Conservation (phyloP, 2,113 vertebrate genomes). For the Rhabdornis inornatus region DNA sequence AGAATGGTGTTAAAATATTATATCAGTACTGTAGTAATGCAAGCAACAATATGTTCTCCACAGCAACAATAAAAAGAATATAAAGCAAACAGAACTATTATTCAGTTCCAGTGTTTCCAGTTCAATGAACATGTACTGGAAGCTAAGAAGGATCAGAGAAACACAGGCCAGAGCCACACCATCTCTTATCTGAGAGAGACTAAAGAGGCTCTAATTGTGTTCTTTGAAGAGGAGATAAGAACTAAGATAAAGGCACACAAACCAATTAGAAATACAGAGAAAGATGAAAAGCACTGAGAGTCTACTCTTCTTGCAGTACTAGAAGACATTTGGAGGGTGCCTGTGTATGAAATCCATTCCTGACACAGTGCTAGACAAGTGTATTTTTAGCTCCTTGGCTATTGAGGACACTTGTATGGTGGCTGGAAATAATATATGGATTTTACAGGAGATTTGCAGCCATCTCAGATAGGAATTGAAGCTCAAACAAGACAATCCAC, state of each 20-base stretch:
- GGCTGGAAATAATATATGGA: background rate
- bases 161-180: background rate
- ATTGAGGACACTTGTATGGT: background rate
- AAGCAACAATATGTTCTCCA: background rate
- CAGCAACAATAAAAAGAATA: background rate
- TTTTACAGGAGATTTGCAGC: background rate
- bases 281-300: background rate
- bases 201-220: background rate
- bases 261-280: background rate
- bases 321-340: background rate
- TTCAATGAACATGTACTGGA: background rate
- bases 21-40: background rate
- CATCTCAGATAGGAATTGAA: background rate
- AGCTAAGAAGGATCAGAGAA: background rate
- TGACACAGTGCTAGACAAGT: background rate
- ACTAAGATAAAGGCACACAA: background rate
- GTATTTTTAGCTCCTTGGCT: background rate
- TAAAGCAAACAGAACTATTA: background rate
- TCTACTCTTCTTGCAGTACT: background rate
- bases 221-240: background rate
- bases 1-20: background rate
- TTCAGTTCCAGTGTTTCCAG: background rate
- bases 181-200: background rate
- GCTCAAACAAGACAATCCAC: background rate
- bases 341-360: background rate